phyloP scores from a whole-genome alignment of 2,797 vertebrate genomes.

The Lerista edwardsae region DNA sequence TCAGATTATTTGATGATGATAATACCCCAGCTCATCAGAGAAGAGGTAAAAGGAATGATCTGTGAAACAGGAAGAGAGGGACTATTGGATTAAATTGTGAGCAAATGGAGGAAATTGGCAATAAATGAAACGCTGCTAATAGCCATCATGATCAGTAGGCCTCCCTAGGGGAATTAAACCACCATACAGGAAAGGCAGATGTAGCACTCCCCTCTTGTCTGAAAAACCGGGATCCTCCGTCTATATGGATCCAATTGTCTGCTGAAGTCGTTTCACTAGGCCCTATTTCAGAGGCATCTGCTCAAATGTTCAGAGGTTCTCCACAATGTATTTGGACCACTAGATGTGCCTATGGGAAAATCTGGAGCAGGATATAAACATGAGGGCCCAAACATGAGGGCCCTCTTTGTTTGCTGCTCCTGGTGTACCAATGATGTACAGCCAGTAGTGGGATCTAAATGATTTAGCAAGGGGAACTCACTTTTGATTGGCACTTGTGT shows the following conservation, averaged over 20 bases:
- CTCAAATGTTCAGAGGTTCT: neutral
- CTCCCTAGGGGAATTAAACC: conserved; percentile 21
- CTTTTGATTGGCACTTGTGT: too few relatives aligned
- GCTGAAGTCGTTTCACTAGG: neutral
- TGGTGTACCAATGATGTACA: too few relatives aligned
- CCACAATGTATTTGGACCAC: too few relatives aligned
- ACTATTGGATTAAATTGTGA: conserved; percentile 42
- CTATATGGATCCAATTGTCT: conserved; percentile 1
- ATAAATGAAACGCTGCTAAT: conserved; percentile 53
- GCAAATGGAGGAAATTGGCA: conserved; percentile 52
- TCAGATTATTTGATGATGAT: conserved; percentile 66
- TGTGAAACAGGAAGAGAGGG: conserved; percentile 36
- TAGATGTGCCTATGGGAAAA: too few relatives aligned
- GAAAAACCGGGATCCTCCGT: neutral
- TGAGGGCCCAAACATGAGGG: too few relatives aligned
- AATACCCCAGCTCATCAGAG: conserved; percentile 35
- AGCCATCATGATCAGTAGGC: conserved; percentile 16
- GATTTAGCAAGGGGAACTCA: too few relatives aligned
- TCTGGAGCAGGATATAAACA: too few relatives aligned
- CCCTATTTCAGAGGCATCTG: neutral
- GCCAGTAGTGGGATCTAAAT: too few relatives aligned
- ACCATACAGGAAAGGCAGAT: conserved; percentile 19
- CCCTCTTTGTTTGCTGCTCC: too few relatives aligned
- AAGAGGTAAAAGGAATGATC: conserved; percentile 48
- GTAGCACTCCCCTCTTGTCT: neutral